A percentile compares a stretch with the other conserved stretches of the same genome.
phyloP scores from a whole-genome alignment of 2,888 invertebrate genomes.

The Caenorhabditis imperialis region DNA sequence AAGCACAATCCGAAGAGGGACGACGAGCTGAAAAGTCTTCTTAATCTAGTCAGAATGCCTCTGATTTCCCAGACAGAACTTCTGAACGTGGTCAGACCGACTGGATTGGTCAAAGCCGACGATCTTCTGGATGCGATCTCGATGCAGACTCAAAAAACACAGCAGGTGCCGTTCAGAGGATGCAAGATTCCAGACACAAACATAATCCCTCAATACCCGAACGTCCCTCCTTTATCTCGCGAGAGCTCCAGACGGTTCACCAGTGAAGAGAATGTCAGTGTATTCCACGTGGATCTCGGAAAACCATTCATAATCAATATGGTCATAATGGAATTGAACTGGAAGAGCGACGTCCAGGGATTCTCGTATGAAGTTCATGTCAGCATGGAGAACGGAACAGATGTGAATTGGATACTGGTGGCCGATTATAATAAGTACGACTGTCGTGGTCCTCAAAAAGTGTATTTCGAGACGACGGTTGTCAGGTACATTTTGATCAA shows the following conservation, averaged over 20 bases:
- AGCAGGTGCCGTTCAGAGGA: conserved; percentile 78
- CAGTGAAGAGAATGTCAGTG: conserved; percentile 80
- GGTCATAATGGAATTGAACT: conserved; percentile 86
- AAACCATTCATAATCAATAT: conserved; percentile 90
- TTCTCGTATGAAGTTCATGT: conserved; percentile 86
- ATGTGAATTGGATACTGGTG: conserved; percentile 88
- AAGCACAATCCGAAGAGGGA: conserved; percentile 80
- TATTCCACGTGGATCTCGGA: conserved; percentile 64
- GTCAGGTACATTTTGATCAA: conserved; percentile 83
- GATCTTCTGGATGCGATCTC: conserved; percentile 86
- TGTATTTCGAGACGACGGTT: conserved; percentile 91
- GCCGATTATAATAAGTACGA: conserved; percentile 92
- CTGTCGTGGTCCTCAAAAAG: conserved; percentile 96
- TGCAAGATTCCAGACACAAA: conserved; percentile 30
- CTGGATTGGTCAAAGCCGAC: conserved; percentile 78
- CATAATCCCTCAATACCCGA: conserved; percentile 25
- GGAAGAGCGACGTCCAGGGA: conserved; percentile 89
- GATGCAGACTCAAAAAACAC: conserved; percentile 81
- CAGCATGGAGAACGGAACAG: conserved; percentile 20
- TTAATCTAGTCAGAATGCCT: conserved; percentile 84
- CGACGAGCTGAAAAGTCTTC: conserved; percentile 30
- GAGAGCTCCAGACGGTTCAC: conserved; percentile 78
- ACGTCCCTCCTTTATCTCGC: conserved; percentile 9
- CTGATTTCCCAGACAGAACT: conserved; percentile 91
- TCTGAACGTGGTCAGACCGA: conserved; percentile 89